These are phyloP conservation scores for Caenorhabditis imperialis DNA, from an alignment of 2,888 invertebrate species.

Conservation along the genomic window DNA sequence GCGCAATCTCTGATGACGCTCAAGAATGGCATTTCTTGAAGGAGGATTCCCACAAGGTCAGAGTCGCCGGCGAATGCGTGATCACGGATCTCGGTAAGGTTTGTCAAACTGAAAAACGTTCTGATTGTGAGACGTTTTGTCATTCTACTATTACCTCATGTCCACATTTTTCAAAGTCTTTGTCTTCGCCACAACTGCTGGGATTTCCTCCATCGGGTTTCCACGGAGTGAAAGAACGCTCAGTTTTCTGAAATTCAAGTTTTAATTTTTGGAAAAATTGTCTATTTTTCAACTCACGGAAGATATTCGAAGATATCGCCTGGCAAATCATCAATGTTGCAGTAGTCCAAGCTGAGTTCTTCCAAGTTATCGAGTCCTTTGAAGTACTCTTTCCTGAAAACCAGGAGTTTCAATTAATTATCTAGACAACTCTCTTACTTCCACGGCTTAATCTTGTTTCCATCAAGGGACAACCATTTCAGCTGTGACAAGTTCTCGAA, in stretches of 20 bases:
- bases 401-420: not conserved
- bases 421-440: conserved; percentile 13
- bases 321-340: conserved; percentile 55
- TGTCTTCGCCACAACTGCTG: conserved; percentile 59
- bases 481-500: too few relatives aligned
- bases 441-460: conserved; percentile 44
- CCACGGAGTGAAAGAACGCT: conserved; percentile 61
- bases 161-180: conserved; percentile 61
- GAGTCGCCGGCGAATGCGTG: conserved; percentile 46
- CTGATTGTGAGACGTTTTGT: not conserved
- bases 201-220: conserved; percentile 63
- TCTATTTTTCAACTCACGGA: conserved; percentile 47
- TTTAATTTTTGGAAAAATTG: too few relatives aligned
- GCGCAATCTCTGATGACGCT: conserved; percentile 55
- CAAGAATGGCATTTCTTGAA: conserved; percentile 58
- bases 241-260: conserved; percentile 70
- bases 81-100: conserved; percentile 59
- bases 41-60: conserved; percentile 31
- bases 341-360: conserved; percentile 67
- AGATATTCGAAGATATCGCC: conserved; percentile 66
- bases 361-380: conserved; percentile 65
- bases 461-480: conserved; percentile 63
- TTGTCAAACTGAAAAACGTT: conserved; percentile 49
- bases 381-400: conserved; percentile 57
- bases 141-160: conserved; percentile 32